Base-by-base conservation (phyloP, 2,797 vertebrate species). In the Columba guinea region DNA sequence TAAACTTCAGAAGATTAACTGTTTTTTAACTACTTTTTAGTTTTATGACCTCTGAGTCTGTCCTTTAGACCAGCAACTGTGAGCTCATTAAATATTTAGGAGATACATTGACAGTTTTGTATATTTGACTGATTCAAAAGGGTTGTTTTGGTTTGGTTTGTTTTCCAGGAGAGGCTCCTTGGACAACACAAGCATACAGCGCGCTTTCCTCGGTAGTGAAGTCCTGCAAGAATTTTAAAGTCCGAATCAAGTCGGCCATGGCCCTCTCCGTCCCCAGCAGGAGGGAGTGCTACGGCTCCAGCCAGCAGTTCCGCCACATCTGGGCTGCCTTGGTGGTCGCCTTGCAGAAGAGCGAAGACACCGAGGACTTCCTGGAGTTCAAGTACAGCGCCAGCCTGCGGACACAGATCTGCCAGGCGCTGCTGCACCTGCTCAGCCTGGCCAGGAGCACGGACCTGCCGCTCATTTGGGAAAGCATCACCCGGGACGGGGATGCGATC, bases 221-320 rank as follows among this genome's bases (percentile, higher is more conserved):
- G 10, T 99, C 99, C 39, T 99, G 99, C 96, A 99, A 99, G 96
- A 99, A 99, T 97, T 99, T 99, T 94, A 99, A 99, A 96, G 99
- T 99, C 37, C 98, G 99, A 30, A 99, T 99, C 97, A 99, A 99
- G 84, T 99, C 99, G 0, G 99, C 99, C 1, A 98, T 98, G 3
- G 99, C 99, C 10, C 98, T 99, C 63, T 97, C 99, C 1, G 87
- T 99, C 51, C 99, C 99, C 0, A 37, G 95, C 70, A 96, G 7
- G 63, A 98, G 99, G 62, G 73, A 96, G 4, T 97, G 97, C 91
- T 99, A 99, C 0, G 99, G 99, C 10, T 97, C 98, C 48, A 59
- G 87, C 0, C 90, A 97, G 71, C 98, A 98, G 49, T 99, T 99
- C 41, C 67, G 84, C 37, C 94, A 96, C 15, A 98, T 99, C 95